Conservation (phyloP, 2,888 invertebrate genomes). For the Thecophora atra region DNA sequence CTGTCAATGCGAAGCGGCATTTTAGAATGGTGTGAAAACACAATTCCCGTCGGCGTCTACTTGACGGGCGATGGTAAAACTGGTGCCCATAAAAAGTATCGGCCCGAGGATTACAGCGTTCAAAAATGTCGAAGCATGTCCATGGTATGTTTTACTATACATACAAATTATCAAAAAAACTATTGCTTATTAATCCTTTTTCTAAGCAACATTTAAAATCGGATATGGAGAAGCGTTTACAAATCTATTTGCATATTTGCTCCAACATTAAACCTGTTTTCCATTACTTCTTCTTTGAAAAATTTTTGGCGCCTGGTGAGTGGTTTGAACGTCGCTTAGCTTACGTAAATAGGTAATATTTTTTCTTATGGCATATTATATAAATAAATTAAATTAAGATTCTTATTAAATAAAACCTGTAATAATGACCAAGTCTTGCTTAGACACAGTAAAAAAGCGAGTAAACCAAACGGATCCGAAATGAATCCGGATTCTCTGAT, state of each 20-base stretch:
- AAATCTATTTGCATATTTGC: slow-evolving; percentile 73
- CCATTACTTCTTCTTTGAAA: slow-evolving; percentile 90
- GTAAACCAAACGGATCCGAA: too few species aligned
- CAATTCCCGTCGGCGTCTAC: slow-evolving; percentile 80
- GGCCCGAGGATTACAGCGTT: slow-evolving; percentile 66
- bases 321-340: slow-evolving; percentile 90
- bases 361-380: background rate
- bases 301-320: slow-evolving; percentile 81
- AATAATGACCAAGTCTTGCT: too few species aligned
- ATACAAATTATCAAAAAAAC: slow-evolving; percentile 5
- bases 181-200: slow-evolving; percentile 39
- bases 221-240: slow-evolving; percentile 68
- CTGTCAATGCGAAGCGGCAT: slow-evolving; percentile 78
- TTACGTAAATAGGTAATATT: slow-evolving; percentile 79
- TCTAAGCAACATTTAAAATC: slow-evolving; percentile 61
- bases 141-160: slow-evolving; percentile 53
- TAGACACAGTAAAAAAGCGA: too few species aligned
- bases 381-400: too few species aligned
- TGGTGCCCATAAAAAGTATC: slow-evolving; percentile 77
- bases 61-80: slow-evolving; percentile 69
- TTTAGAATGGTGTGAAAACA: slow-evolving; percentile 93
- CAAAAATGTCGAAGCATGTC: slow-evolving; percentile 62
- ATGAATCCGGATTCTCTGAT: too few species aligned
- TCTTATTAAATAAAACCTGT: too few species aligned
- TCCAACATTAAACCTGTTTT: slow-evolving; percentile 83